Conservation (phyloP, 1,140 invertebrate species). For the Zelostemma sp. region DNA sequence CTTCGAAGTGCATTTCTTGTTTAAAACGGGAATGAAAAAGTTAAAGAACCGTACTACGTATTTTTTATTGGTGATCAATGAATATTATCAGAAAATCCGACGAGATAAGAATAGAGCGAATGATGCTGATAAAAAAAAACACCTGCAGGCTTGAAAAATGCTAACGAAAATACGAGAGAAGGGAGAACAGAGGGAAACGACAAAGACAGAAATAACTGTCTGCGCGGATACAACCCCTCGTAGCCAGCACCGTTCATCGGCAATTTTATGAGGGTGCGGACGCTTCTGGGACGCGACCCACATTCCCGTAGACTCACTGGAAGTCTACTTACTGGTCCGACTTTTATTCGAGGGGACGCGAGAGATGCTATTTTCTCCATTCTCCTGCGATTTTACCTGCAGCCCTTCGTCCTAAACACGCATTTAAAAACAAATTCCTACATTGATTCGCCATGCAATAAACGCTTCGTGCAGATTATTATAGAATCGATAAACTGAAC, state of each 20-base stretch:
- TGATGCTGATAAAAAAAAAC: slow-evolving; percentile 9
- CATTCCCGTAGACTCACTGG: slow-evolving; percentile 49
- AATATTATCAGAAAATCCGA: not conserved
- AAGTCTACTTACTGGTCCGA: slow-evolving; percentile 28
- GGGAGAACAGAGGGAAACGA: slow-evolving; percentile 2
- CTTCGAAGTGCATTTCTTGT: too few relatives aligned
- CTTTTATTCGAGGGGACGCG: slow-evolving; percentile 9
- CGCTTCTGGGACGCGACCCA: slow-evolving; percentile 55
- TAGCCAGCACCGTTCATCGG: slow-evolving; percentile 47
- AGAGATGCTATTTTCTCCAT: slow-evolving; percentile 3
- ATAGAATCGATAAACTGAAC: not conserved
- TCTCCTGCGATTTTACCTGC: not conserved
- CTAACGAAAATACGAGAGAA: slow-evolving; percentile 14
- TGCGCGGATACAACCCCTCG: slow-evolving; percentile 36
- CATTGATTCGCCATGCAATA: slow-evolving; percentile 1
- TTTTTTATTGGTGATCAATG: too few relatives aligned
- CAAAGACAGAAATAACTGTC: slow-evolving; percentile 28
- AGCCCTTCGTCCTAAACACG: not conserved
- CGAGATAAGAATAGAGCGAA: not conserved
- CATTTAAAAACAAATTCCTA: not conserved
- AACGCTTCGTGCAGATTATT: not conserved
- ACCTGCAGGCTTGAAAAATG: slow-evolving; percentile 6
- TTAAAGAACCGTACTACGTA: too few relatives aligned
- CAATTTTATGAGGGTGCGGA: slow-evolving; percentile 53
- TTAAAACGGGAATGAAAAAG: too few relatives aligned